Conservation (phyloP, 2,888 invertebrate species). For the Napeogenes inachia region DNA sequence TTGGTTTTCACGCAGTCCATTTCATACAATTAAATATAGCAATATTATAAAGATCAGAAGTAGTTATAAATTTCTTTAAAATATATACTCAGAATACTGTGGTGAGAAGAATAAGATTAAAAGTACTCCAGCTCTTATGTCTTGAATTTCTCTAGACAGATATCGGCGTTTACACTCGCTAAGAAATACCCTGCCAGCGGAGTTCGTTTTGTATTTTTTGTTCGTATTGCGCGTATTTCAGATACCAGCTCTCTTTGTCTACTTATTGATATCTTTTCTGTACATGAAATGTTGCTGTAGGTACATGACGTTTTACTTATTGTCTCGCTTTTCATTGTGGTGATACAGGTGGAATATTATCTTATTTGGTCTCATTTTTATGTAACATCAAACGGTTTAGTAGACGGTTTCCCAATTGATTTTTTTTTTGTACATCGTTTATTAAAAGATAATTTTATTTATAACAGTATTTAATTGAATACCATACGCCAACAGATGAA, state of each 20-base stretch:
- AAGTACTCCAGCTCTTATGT: constrained; percentile 31
- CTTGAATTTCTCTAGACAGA: constrained; percentile 35
- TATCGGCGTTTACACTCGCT: constrained; percentile 35
- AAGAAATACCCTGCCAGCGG: constrained; percentile 29
- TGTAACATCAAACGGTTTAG: no score
- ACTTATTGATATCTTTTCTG: constrained; percentile 24
- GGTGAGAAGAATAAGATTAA: constrained; percentile 27
- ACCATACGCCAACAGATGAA: no score
- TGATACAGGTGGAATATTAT: neutral
- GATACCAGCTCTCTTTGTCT: constrained; percentile 24
- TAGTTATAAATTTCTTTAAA: neutral
- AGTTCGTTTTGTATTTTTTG: constrained; percentile 25
- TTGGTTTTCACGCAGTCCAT: neutral
- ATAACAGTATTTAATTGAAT: no score
- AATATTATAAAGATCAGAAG: no score
- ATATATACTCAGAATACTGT: constrained; percentile 6
- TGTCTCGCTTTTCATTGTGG: neutral
- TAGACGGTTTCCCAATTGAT: no score
- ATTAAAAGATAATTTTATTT: no score
- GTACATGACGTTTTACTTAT: constrained; percentile 1
- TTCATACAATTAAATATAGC: no score
- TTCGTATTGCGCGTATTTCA: constrained; percentile 27
- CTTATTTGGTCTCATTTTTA: no score
- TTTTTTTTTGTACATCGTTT: no score
- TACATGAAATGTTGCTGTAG: constrained; percentile 8